Evolutionary conservation across 2,888 invertebrate genomes (phyloP).

Genomic region (Mellilla xanthometata): DNA sequence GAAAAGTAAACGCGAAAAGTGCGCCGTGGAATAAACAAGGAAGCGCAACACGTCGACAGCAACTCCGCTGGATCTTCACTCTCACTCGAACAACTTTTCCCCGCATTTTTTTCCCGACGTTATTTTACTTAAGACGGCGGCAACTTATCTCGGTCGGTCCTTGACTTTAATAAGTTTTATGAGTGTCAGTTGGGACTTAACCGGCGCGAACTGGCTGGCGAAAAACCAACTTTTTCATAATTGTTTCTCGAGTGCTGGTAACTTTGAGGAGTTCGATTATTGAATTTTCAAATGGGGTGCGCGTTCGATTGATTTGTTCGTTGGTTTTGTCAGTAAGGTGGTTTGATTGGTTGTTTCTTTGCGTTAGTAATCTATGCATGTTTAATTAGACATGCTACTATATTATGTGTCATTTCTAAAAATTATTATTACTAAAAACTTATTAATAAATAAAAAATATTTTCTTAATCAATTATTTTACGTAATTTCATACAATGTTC

Average conservation of each 20-base stretch:
- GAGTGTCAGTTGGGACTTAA: constrained; percentile 80
- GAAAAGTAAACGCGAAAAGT: constrained; percentile 44
- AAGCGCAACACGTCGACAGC: constrained; percentile 69
- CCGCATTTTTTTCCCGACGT: constrained; percentile 74
- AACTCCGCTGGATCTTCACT: constrained; percentile 61
- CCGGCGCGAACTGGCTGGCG: constrained; percentile 75
- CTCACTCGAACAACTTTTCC: constrained; percentile 66
- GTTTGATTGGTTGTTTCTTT: constrained; percentile 21
- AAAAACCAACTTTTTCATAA: constrained; percentile 79
- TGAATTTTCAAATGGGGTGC: constrained; percentile 58
- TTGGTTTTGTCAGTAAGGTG: constrained; percentile 43
- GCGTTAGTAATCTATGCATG: not conserved
- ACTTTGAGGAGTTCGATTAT: constrained; percentile 71
- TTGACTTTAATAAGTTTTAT: constrained; percentile 83
- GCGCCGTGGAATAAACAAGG: constrained; percentile 47
- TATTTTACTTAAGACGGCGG: constrained; percentile 80
- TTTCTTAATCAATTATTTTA: not conserved
- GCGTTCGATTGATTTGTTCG: constrained; percentile 54
- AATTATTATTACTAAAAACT: too few relatives aligned
- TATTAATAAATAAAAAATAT: too few relatives aligned
- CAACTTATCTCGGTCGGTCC: constrained; percentile 81
- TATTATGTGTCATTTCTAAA: too few relatives aligned
- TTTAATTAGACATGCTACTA: not conserved
- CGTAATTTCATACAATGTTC: too few relatives aligned
- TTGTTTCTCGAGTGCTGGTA: constrained; percentile 73